Evolutionary conservation across 2,113 vertebrate species (phyloP), one percentile per base, ranked within the genome.

Genomic region (Corydoras sp.): DNA sequence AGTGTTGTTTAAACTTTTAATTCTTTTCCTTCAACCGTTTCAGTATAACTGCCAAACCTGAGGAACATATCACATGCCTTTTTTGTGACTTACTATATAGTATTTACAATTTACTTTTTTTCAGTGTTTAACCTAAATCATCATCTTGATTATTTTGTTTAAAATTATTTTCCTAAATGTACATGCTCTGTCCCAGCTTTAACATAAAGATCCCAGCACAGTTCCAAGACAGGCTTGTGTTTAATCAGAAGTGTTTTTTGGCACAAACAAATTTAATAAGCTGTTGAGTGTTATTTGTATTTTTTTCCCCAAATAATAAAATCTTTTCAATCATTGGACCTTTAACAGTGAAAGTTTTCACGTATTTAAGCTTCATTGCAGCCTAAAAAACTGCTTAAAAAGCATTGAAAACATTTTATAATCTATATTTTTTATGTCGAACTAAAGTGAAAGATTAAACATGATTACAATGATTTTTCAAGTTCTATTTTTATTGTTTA

Each of bases 171-270:
- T 7, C 50, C 10, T 64, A 9, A 62, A 58, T 5, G 4, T 43
- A 43, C 35, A 43, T 43, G 35, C 18, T 24, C 18, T 29, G 54
- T 71, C 32, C 60, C 24, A 58, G 60, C 62, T 61, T 4, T 73
- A 49, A 62, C 69, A 66, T 73, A 73, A 77, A 73, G 18, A 77
- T 59, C 35, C 4, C 35, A 4, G 10, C 8, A 65, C 15, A 55
- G 13, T 15, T 53, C 12, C 13, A 49, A 31, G 31, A 62, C 31
- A 50, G 24, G 53, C 43, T 3, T 62, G 3, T 12, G 30, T 65
- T 50, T 9, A 14, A 55, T 7, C 18, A 48, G 32, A 56, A n/a
- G 3, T 14, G 2, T 56, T 56, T 7, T 56, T 8, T 56, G 54
- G 12, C 3, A 13, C 6, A 15, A 56, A 56, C 6, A 53, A 10